Percentiles rank a stretch among this genome's conserved stretches.
These are phyloP conservation scores for Phania funesta DNA, from an alignment of 2,888 invertebrate genomes.

Conservation along the genomic window DNA sequence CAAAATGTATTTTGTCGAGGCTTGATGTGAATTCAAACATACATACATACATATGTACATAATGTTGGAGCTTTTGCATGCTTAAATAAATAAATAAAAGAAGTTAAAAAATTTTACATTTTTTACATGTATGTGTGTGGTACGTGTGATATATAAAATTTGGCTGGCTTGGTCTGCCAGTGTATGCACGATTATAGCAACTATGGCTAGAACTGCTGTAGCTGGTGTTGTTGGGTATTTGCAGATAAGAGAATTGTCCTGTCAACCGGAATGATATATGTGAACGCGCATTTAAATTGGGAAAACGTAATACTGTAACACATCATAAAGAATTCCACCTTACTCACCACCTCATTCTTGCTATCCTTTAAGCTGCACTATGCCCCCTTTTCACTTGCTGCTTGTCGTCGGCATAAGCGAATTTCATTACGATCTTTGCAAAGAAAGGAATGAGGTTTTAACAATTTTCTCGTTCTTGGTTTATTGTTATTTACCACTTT, in stretches of 20 bases:
- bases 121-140: neutral
- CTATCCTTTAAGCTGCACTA: neutral
- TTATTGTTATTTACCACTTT: constrained; percentile 63
- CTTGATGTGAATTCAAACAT: constrained; percentile 47
- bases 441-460: constrained; percentile 56
- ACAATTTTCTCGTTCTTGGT: constrained; percentile 61
- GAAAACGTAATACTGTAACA: constrained; percentile 71
- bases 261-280: constrained; percentile 86
- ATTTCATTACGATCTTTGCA: constrained; percentile 56
- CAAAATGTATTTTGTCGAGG: constrained; percentile 45
- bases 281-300: constrained; percentile 81
- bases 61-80: constrained; percentile 47
- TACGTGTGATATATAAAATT: constrained; percentile 15
- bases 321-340: constrained; percentile 64
- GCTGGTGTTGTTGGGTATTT: constrained; percentile 78
- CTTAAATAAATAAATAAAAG: constrained; percentile 19
- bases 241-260: constrained; percentile 86
- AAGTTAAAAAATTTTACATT: constrained; percentile 10
- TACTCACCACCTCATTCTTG: constrained; percentile 2
- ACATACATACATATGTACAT: no score
- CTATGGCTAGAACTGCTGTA: constrained; percentile 43
- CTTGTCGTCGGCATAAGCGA: constrained; percentile 45
- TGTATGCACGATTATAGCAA: constrained; percentile 5
- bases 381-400: neutral
- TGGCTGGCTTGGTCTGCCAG: constrained; percentile 36